phyloP scores from a whole-genome alignment of 2,888 invertebrate species.

The Fragum sueziense region DNA sequence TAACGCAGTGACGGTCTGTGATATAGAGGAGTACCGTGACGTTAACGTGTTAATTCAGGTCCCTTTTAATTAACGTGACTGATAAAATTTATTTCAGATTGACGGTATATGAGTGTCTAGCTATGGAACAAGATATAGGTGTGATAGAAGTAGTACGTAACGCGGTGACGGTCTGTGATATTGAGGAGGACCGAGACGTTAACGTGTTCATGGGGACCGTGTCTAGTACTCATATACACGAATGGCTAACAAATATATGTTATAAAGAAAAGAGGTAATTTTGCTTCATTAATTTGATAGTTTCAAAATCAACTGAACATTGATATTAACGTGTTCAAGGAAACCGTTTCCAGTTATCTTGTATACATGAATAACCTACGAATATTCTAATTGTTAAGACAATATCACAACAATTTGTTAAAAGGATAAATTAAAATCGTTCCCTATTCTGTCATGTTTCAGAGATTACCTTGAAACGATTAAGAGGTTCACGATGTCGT shows the following conservation, averaged over 20 bases:
- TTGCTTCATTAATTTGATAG: not conserved
- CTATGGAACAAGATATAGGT: slow-evolving; percentile 50
- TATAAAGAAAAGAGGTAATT: slow-evolving; percentile 2
- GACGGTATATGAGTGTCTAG: slow-evolving; percentile 48
- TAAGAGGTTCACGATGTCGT: slow-evolving; percentile 75
- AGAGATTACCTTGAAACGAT: slow-evolving; percentile 67
- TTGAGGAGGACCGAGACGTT: slow-evolving; percentile 20
- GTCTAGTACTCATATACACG: slow-evolving; percentile 29
- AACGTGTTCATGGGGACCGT: slow-evolving; percentile 8
- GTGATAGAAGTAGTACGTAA: slow-evolving; percentile 55
- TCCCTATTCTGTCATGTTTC: too few species aligned
- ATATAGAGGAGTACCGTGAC: slow-evolving; percentile 28
- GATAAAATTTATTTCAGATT: slow-evolving; percentile 41
- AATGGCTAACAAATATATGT: slow-evolving; percentile 23
- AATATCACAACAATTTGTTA: too few species aligned
- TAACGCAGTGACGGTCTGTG: slow-evolving; percentile 48
- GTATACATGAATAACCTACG: too few species aligned
- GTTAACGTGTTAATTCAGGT: not conserved
- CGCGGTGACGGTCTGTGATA: slow-evolving; percentile 50
- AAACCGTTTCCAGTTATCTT: too few species aligned
- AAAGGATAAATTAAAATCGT: too few species aligned
- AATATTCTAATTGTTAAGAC: too few species aligned
- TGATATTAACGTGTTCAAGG: too few species aligned
- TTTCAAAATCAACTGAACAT: too few species aligned
- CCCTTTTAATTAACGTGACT: too few species aligned